These are phyloP conservation scores for Cygnus olor DNA, from an alignment of 2,797 vertebrate species.

Conservation along the genomic window DNA sequence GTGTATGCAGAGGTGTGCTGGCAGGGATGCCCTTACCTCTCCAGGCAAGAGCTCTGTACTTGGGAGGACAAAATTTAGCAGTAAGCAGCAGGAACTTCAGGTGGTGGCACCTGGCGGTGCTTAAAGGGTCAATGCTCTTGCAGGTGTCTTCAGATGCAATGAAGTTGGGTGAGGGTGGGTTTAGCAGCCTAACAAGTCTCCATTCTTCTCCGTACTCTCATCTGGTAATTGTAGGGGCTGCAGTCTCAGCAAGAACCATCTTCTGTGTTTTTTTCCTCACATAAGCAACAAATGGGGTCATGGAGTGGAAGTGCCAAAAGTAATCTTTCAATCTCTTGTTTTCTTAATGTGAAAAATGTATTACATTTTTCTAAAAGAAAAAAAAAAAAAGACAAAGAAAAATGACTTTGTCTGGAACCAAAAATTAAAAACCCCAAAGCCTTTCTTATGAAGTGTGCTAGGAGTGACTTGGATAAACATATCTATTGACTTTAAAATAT, in stretches of 20 bases:
- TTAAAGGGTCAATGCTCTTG: neutral
- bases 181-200: neutral
- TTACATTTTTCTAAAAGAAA: neutral
- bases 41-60: neutral
- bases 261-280: neutral
- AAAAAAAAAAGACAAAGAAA: neutral
- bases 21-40: neutral
- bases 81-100: neutral
- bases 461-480: conserved; percentile 35
- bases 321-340: conserved; percentile 2
- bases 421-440: conserved; percentile 21
- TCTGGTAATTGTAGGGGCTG: neutral
- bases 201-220: neutral
- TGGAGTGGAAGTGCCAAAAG: conserved; percentile 30
- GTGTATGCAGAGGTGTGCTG: fast-evolving
- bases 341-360: conserved; percentile 32
- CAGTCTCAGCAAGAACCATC: neutral
- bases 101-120: neutral
- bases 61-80: neutral
- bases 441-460: neutral
- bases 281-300: conserved; percentile 16
- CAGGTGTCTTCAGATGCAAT: neutral
- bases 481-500: conserved; percentile 32
- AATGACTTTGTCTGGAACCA: conserved; percentile 10
- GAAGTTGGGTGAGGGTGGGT: neutral